Base-by-base conservation (phyloP, 2,113 vertebrate species). In the Hydropotes inermis region DNA sequence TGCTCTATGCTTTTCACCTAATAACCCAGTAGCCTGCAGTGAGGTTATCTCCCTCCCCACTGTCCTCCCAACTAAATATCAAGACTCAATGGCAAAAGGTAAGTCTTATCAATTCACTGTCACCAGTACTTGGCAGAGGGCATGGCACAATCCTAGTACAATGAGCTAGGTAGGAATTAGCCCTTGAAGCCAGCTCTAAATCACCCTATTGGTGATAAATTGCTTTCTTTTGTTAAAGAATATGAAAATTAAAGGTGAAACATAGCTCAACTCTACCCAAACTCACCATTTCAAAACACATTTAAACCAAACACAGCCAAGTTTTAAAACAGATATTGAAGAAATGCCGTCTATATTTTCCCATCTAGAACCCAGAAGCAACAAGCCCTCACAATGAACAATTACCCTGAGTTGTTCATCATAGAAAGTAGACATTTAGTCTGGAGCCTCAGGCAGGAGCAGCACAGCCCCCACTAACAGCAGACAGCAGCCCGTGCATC, bases 181-280 rank as follows among this genome's bases (percentile, higher is more conserved):
- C 60, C 19, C 89, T 60, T 89, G 57, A 91, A 96, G 82, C 67
- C 55, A 91, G 84, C 13, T 94, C 91, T 91, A 67, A 97, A 95
- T 94, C 82, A 88, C 82, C 89, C 94, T 91, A 97, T 98, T 96
- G 97, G 67, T 88, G 54, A 97, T 92, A 93, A 98, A 97, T 47
- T 86, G 76, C 86, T 96, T 98, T 96, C 30, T 47, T 95, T 97
- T 91, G 85, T 90, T 88, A 96, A 97, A 97, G 5, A 91, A 82
- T 58, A 94, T 36, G 47, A 97, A 97, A 95, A 96, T 89, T 89
- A 95, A 93, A 87, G 28, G 50, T n/a, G 10, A 36, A 87, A 87
- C 91, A 67, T 74, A 95, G 60, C 64, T 93, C 89, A 91, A 47
- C 74, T 97, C 81, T 91, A 88, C 47, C 33, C 12, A 94, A 90